A percentile compares a stretch with the other conserved stretches of the same genome.
Evolutionary conservation across 2,888 invertebrate genomes (phyloP).

Genomic region (Caenorhabditis doughertyi): DNA sequence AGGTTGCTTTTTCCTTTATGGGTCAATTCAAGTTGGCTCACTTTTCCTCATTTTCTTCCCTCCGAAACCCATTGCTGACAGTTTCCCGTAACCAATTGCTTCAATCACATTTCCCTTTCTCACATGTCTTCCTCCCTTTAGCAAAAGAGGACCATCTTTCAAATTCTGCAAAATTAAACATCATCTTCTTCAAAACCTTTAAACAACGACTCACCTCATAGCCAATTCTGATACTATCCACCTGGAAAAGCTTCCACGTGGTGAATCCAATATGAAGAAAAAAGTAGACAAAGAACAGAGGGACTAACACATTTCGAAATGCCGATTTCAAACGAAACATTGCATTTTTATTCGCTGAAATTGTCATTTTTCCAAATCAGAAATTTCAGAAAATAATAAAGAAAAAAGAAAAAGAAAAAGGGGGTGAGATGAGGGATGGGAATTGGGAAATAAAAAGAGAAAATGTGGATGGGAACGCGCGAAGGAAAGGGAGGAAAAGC

Average conservation of each 20-base stretch:
- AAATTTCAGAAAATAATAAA: background rate
- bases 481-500: slow-evolving; percentile 20
- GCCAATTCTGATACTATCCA: slow-evolving; percentile 38
- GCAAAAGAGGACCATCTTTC: slow-evolving; percentile 53
- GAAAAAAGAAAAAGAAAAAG: slow-evolving; percentile 7
- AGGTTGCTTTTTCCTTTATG: too few relatives aligned
- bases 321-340: slow-evolving; percentile 45
- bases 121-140: slow-evolving; percentile 38
- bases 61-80: slow-evolving; percentile 33
- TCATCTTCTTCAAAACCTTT: background rate
- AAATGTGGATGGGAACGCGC: background rate
- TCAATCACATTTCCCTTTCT: slow-evolving; percentile 51
- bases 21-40: slow-evolving; percentile 2
- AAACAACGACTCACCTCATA: slow-evolving; percentile 29
- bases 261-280: slow-evolving; percentile 48
- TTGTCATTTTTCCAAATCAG: too few relatives aligned
- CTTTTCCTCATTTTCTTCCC: slow-evolving; percentile 32
- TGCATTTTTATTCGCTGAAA: slow-evolving; percentile 42
- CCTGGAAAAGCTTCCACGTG: slow-evolving; percentile 42
- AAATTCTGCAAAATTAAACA: slow-evolving; percentile 53
- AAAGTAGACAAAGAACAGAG: slow-evolving; percentile 53
- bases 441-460: background rate
- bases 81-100: slow-evolving; percentile 53
- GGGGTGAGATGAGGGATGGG: slow-evolving; percentile 1
- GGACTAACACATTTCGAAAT: slow-evolving; percentile 32